phyloP scores from a whole-genome alignment of 2,888 invertebrate species.

The Penaeus monodon region DNA sequence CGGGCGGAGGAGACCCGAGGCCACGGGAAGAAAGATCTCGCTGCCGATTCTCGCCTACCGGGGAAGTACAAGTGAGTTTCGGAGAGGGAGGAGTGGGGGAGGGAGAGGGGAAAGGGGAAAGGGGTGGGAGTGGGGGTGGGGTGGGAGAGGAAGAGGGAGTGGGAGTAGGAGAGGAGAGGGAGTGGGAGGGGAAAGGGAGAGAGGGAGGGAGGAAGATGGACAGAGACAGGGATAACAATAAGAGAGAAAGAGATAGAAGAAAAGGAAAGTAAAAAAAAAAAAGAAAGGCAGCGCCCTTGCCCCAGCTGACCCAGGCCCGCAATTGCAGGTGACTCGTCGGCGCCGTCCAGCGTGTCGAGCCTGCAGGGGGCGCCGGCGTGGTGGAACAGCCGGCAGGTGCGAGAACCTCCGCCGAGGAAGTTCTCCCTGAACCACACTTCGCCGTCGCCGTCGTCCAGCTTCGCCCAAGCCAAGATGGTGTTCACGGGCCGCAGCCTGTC shows the following conservation, averaged over 20 bases:
- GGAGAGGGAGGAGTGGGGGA: not conserved
- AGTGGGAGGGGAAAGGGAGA: not conserved
- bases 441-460: not conserved
- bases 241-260: not conserved
- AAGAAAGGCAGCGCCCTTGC: not conserved
- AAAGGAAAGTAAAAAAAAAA: too few relatives aligned
- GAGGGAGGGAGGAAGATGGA: not conserved
- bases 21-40: conserved; percentile 4
- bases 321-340: conserved; percentile 19
- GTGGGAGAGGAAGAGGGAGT: not conserved
- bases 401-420: conserved; percentile 3
- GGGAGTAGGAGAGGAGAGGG: not conserved
- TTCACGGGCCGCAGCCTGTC: conserved; percentile 17
- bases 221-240: not conserved
- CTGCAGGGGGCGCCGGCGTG: conserved; percentile 17
- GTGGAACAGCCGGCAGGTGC: not conserved
- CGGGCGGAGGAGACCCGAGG: conserved; percentile 9
- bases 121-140: too few relatives aligned
- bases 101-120: not conserved
- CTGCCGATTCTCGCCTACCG: conserved; percentile 15
- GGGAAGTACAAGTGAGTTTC: conserved; percentile 20
- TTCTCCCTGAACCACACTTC: conserved; percentile 2
- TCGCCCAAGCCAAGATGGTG: conserved; percentile 26
- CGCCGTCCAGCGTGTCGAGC: conserved; percentile 27
- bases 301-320: not conserved